Base-by-base conservation (phyloP, 2,113 vertebrate genomes). In the Mastomys coucha region DNA sequence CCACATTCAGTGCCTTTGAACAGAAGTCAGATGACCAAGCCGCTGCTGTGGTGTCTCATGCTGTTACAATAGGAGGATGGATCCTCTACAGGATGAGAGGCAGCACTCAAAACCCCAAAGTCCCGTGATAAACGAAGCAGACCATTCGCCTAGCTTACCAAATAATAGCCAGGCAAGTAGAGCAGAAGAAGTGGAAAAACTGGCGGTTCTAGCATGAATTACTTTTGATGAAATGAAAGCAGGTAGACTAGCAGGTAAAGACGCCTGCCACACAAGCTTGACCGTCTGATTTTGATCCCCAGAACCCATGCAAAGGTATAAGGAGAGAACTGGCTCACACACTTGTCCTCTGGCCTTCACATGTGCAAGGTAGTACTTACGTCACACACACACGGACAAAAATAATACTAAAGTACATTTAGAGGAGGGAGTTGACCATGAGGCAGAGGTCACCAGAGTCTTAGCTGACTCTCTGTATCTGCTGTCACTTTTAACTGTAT, bases 101-200 rank as follows among this genome's bases (percentile, higher is more conserved):
- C 51, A 78, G 60, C 84, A 31, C 24, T 96, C 22, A 76, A 33
- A 77, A 84, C 49, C 70, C 49, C 78, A 56, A 60, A 88, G 67
- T 31, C 60, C 20, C 69, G 39, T 86, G n/a, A 49, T 91, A 93
- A 86, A 97, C 28, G 28, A 93, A 56, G 31, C 80, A n/a, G 3
- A 72, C 14, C 24, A 51, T 42, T 51, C 14, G 58, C 84, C 89
- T 76, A 91, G 91, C 72, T 96, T 53, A 67, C 14, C 65, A 51
- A 93, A 51, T 92, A 94, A 53, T 39, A 96, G n/a, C 45, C 67
- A 82, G 91, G 51, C 45, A 89, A 96, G 36, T 51, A 67, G 89
- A 91, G 70, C 95, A 42, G 56, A 87, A 69, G 95, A 90, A 93
- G 20, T 67, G 70, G 89, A 56, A 88, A 96, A 93, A n/a, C 80